Evolutionary conservation across 2,888 invertebrate species (phyloP).

Genomic region (Polylopha cassiicola): DNA sequence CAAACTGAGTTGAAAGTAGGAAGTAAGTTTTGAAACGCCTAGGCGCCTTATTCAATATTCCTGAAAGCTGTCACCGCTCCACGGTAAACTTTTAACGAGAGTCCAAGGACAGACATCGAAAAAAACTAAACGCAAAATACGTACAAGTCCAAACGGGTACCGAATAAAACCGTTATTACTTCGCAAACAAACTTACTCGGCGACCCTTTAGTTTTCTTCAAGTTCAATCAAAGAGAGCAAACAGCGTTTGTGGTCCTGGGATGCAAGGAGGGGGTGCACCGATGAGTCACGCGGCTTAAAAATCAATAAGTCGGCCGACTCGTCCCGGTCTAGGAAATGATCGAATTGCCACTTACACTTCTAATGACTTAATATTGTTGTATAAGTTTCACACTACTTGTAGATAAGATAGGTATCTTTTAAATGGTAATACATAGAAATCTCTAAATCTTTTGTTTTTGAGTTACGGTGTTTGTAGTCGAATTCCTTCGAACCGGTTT

Average conservation of each 20-base stretch:
- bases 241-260: slow-evolving; percentile 47
- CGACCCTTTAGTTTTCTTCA: slow-evolving; percentile 49
- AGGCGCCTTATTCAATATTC: slow-evolving; percentile 23
- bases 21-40: too few relatives aligned
- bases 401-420: not conserved
- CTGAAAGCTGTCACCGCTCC: slow-evolving; percentile 10
- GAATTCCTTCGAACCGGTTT: too few relatives aligned
- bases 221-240: slow-evolving; percentile 69
- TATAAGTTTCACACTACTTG: not conserved
- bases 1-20: slow-evolving; percentile 7
- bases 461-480: too few relatives aligned
- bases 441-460: too few relatives aligned
- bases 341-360: slow-evolving; percentile 22
- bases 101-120: slow-evolving; percentile 39
- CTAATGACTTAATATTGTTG: not conserved
- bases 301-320: slow-evolving; percentile 62
- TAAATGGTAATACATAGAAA: too few relatives aligned
- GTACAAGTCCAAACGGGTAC: slow-evolving; percentile 33
- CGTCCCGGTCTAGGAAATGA: slow-evolving; percentile 23
- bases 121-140: slow-evolving; percentile 31
- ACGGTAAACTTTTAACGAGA: slow-evolving; percentile 47
- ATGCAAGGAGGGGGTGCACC: slow-evolving; percentile 41
- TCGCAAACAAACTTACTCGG: slow-evolving; percentile 43
- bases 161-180: slow-evolving; percentile 51
- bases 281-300: slow-evolving; percentile 66